phyloP scores from a whole-genome alignment of 2,888 invertebrate species.

The Spodoptera picta region DNA sequence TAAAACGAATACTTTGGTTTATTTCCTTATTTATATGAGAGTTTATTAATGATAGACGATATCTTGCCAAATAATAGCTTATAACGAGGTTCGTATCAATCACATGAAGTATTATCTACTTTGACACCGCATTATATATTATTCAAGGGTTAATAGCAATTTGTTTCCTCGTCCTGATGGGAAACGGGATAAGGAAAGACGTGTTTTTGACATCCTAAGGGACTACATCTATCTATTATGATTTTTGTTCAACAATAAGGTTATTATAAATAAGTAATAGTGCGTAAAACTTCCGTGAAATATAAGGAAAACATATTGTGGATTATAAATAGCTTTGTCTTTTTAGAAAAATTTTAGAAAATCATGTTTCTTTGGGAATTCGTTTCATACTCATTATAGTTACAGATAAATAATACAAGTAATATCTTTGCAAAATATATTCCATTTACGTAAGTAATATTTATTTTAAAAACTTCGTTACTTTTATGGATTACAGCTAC shows the following conservation, averaged over 20 bases:
- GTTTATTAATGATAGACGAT: constrained; percentile 39
- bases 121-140: constrained; percentile 44
- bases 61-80: constrained; percentile 28
- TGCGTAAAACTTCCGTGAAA: constrained; percentile 14
- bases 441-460: no score
- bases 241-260: constrained; percentile 22
- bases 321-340: constrained; percentile 15
- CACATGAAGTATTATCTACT: constrained; percentile 33
- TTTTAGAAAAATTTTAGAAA: constrained; percentile 5
- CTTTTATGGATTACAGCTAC: not conserved
- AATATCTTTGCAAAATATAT: no score
- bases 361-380: not conserved
- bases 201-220: constrained; percentile 24
- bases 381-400: not conserved
- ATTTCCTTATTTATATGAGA: constrained; percentile 23
- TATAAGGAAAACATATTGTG: constrained; percentile 23
- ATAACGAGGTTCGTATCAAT: constrained; percentile 28
- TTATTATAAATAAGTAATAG: constrained; percentile 12
- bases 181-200: constrained; percentile 23
- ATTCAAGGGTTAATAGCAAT: constrained; percentile 49
- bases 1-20: constrained; percentile 25
- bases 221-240: constrained; percentile 5
- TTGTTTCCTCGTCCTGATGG: constrained; percentile 29
- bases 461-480: not conserved
- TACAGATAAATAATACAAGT: no score